Percentiles rank a stretch among this genome's conserved stretches.
These are phyloP conservation scores for Pasiphila rectangulata DNA, from an alignment of 2,888 invertebrate genomes.

Conservation along the genomic window DNA sequence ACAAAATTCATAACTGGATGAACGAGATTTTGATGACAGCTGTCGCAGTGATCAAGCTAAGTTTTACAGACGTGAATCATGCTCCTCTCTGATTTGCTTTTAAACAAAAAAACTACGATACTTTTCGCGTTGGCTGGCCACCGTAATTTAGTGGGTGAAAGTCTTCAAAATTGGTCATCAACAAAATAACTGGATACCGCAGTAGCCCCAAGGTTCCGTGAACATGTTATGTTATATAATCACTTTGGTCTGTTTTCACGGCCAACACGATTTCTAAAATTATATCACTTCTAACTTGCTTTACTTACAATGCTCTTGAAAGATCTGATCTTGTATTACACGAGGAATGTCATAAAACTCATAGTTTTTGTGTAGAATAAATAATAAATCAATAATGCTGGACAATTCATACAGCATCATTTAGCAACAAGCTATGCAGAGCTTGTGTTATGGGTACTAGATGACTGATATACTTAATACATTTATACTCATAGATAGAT, in stretches of 20 bases:
- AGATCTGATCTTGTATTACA: constrained; percentile 1
- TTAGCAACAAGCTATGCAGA: no score
- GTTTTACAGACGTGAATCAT: not conserved
- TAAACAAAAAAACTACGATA: not conserved
- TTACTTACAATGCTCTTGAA: no score
- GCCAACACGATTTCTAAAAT: not conserved
- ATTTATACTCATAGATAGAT: no score
- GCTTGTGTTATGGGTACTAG: no score
- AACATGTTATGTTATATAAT: constrained; percentile 1
- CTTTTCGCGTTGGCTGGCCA: not conserved
- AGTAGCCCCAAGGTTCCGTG: not conserved
- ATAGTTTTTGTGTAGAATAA: not conserved
- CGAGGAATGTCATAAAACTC: not conserved
- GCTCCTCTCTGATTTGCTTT: no score
- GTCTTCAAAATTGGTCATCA: constrained; percentile 6
- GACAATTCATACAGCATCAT: no score
- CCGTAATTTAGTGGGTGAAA: constrained; percentile 2
- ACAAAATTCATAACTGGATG: no score
- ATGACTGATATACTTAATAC: no score
- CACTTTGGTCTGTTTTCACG: not conserved
- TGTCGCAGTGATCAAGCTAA: no score
- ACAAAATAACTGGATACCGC: not conserved
- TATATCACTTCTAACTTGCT: constrained; percentile 1
- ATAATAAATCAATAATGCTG: no score
- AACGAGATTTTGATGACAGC: no score